Base-by-base conservation (phyloP, 2,888 invertebrate species). In the Diaperis boleti region DNA sequence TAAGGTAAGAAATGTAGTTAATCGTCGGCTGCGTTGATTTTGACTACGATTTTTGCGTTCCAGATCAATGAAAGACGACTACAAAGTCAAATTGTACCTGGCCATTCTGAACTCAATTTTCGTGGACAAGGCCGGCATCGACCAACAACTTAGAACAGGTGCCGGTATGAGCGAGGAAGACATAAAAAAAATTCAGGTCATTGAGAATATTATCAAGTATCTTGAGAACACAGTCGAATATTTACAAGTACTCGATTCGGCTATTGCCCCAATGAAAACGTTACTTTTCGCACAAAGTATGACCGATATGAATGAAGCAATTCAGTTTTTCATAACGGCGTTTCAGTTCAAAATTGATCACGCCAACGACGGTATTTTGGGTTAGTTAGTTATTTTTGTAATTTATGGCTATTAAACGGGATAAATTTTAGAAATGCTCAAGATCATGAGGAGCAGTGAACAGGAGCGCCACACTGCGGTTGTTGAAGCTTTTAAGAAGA, bases 271-370 rank as follows among this genome's bases (percentile, higher is more conserved):
- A n/a, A 88, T 94, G 61, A 88, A 89, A 68, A 85, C 89, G 13
- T 82, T 96, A 74, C 82, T 96, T 7, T 86, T 88, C 78, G 90
- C 92, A 0, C 87, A 88, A 68, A 87, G 87, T 64, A 86, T 89
- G 2, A 87, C 91, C 0, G 96, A 96, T 78, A 92, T 95, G 8
- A 86, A 90, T 54, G 97, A 96, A 79, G 92, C 96, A 0, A 91
- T 97, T 17, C 90, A 93, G 62, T 94, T 96, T 78, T 92, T 97
- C 71, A 92, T 92, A 0, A 87, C 90, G 0, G 92, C 92, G 0
- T 89, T 88, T 74, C 86, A 91, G 67, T 94, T 94, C 75, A 88
- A 90, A 54, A 87, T 94, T n/a, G 87, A 88, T 64, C 88, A 88
- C 49, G 89, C 91, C 1, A 86, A 88, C 69, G 74, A 82, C 26